Evolutionary conservation across 2,113 vertebrate genomes (phyloP).

Genomic region (Lontra canadensis): DNA sequence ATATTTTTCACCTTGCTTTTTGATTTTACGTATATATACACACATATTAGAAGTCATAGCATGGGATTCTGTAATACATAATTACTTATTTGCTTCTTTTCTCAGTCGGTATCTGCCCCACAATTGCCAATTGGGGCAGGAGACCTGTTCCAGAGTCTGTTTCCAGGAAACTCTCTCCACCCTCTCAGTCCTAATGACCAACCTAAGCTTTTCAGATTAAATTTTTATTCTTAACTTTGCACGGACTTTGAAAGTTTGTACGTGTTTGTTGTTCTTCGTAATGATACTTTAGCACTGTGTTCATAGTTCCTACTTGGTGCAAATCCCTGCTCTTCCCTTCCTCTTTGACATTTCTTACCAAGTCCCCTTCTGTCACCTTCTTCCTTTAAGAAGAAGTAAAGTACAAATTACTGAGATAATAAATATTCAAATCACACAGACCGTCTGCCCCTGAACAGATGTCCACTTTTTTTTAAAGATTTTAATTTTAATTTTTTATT

Average conservation of each 20-base stretch:
- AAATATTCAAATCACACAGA: neutral
- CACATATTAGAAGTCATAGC: neutral
- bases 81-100: neutral
- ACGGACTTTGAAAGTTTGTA: neutral
- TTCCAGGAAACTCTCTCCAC: neutral
- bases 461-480: neutral
- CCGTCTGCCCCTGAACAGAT: constrained; percentile 20
- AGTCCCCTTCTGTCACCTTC: neutral
- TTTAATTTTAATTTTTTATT: too few species aligned
- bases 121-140: neutral
- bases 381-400: neutral
- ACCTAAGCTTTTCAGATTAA: neutral
- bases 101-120: neutral
- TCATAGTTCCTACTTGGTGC: neutral
- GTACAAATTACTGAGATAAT: neutral
- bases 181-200: too few species aligned
- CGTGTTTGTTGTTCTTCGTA: neutral
- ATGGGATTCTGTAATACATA: neutral
- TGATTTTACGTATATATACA: neutral
- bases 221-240: neutral
- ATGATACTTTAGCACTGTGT: neutral
- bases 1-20: neutral
- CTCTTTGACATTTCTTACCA: neutral
- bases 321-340: neutral
- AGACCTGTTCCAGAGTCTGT: neutral